Evolutionary conservation across 2,888 invertebrate genomes (phyloP).

Genomic region (Aspidiotus destructor): DNA sequence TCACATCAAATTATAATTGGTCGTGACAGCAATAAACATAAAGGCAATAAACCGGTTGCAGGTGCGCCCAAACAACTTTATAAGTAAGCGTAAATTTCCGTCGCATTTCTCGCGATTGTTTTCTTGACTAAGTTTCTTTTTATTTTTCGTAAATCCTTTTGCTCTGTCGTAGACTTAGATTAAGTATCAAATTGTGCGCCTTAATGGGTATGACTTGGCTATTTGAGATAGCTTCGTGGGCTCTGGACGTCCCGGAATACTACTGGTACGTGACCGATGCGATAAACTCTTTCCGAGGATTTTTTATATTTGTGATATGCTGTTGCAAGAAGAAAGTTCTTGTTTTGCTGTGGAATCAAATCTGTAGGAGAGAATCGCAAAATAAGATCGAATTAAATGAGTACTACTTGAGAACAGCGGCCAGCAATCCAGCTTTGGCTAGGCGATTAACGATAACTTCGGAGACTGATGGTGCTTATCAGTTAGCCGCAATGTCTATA

Average conservation of each 20-base stretch:
- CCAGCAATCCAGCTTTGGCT: no score
- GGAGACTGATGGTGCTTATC: no score
- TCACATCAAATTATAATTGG: conserved; percentile 36
- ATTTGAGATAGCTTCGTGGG: conserved; percentile 40
- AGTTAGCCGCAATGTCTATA: no score
- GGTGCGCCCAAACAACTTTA: not conserved
- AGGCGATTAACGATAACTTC: no score
- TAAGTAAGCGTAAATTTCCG: no score
- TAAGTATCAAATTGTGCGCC: conserved; percentile 40
- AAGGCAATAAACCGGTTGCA: conserved; percentile 27
- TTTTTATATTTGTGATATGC: conserved; percentile 41
- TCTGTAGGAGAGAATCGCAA: not conserved
- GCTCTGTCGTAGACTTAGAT: conserved; percentile 36
- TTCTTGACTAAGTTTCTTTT: no score
- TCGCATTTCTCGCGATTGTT: no score
- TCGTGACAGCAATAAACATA: conserved; percentile 33
- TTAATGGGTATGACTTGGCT: conserved; percentile 41
- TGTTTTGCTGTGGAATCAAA: conserved; percentile 10
- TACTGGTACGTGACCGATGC: conserved; percentile 40
- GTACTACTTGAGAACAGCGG: no score
- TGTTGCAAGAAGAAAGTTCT: conserved; percentile 39
- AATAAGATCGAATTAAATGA: no score
- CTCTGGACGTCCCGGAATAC: conserved; percentile 37
- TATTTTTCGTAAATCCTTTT: not conserved
- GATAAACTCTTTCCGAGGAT: conserved; percentile 39